A percentile compares a stretch with the other conserved stretches of the same genome.
phyloP scores from a whole-genome alignment of 2,888 invertebrate species.

The Drepanosiphum platanoidis region DNA sequence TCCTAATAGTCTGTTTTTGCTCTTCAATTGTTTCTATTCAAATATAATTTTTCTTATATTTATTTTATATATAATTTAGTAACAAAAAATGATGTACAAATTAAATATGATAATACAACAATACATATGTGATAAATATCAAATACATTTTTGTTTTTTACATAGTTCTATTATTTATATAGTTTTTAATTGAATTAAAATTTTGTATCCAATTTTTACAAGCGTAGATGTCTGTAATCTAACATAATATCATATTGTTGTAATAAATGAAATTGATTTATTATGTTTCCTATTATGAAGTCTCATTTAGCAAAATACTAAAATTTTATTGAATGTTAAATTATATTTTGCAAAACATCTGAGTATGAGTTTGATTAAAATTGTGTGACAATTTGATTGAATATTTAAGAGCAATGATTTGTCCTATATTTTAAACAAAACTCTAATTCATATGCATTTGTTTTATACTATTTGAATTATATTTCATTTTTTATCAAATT shows the following conservation, averaged over 20 bases:
- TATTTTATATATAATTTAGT: background rate
- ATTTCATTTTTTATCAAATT: background rate
- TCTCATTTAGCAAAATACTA: background rate
- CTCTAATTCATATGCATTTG: background rate
- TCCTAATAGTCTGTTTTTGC: constrained; percentile 13
- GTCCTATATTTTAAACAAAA: background rate
- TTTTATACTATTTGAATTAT: background rate
- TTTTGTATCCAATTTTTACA: constrained; percentile 33
- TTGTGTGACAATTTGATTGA: background rate
- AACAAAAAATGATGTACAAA: background rate
- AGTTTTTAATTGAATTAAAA: constrained; percentile 20
- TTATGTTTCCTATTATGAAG: background rate
- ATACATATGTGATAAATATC: constrained; percentile 32
- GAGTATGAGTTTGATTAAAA: background rate
- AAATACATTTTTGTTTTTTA: constrained; percentile 41
- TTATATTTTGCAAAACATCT: background rate
- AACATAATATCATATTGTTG: constrained; percentile 13
- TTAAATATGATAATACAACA: constrained; percentile 9
- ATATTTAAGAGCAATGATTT: background rate
- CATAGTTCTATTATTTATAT: constrained; percentile 27
- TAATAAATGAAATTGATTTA: constrained; percentile 26
- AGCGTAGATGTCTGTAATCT: constrained; percentile 16
- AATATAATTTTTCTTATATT: background rate
- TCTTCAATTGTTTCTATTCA: constrained; percentile 24
- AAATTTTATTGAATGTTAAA: background rate